phyloP scores from a whole-genome alignment of 2,888 invertebrate species.

The Poecilobothrus nobilitatus region DNA sequence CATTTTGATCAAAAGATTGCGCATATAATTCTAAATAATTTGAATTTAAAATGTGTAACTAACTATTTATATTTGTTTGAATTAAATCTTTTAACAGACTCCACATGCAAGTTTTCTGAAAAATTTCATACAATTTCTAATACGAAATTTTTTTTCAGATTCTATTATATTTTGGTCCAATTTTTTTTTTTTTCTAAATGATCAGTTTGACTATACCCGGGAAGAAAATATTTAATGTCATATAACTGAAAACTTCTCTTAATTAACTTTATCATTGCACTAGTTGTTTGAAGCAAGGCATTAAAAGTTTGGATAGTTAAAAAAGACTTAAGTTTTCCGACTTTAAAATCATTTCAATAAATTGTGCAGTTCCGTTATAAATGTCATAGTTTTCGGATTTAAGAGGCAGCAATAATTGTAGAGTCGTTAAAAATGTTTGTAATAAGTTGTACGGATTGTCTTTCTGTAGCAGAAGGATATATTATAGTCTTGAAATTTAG shows the following conservation, averaged over 20 bases:
- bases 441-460: not conserved
- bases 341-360: not conserved
- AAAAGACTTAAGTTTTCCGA: not conserved
- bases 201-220: not conserved
- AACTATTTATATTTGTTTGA: too few relatives aligned
- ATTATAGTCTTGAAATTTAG: not conserved
- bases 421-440: conserved; percentile 9
- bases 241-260: not conserved
- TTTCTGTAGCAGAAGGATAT: not conserved
- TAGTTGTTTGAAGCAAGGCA: too few relatives aligned
- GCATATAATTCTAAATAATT: too few relatives aligned
- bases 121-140: not conserved
- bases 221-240: not conserved
- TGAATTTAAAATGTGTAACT: too few relatives aligned
- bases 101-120: not conserved
- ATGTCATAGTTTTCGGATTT: not conserved
- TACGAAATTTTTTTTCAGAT: not conserved
- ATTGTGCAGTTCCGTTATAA: not conserved
- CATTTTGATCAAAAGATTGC: not conserved
- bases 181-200: not conserved
- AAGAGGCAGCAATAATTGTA: conserved; percentile 7
- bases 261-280: not conserved
- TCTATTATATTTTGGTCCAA: conserved; percentile 5
- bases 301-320: not conserved
- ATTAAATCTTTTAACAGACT: not conserved